These are phyloP conservation scores for Nasonia longicornis DNA, from an alignment of 1,140 invertebrate species.

Conservation along the genomic window DNA sequence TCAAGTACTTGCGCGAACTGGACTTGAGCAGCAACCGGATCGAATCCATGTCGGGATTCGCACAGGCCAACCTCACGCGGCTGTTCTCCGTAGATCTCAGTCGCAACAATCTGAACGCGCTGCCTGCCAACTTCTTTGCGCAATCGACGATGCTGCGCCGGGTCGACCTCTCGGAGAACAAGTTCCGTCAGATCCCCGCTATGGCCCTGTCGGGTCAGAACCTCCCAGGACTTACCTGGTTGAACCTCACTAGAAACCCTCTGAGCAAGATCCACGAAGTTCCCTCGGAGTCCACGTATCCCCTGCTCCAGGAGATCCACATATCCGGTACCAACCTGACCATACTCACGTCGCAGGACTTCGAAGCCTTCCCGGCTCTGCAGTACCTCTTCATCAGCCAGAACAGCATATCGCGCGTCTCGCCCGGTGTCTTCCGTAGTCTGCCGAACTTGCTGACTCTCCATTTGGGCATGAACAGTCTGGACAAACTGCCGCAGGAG, in stretches of 20 bases:
- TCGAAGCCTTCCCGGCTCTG: slow-evolving; percentile 86
- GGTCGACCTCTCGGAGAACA: slow-evolving; percentile 85
- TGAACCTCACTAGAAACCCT: slow-evolving; percentile 88
- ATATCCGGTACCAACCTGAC: slow-evolving; percentile 86
- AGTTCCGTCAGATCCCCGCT: slow-evolving; percentile 85
- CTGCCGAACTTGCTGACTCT: slow-evolving; percentile 82
- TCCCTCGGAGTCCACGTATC: slow-evolving; percentile 74
- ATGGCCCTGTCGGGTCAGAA: slow-evolving; percentile 81
- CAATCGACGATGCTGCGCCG: slow-evolving; percentile 78
- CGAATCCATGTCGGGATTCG: slow-evolving; percentile 81
- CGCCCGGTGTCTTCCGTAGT: slow-evolving; percentile 85
- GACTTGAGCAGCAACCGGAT: slow-evolving; percentile 83
- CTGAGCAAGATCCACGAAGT: slow-evolving; percentile 78
- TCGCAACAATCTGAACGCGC: slow-evolving; percentile 78
- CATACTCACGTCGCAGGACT: slow-evolving; percentile 88
- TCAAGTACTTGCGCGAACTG: slow-evolving; percentile 80
- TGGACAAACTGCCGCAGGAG: slow-evolving; percentile 88
- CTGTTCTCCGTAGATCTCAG: slow-evolving; percentile 81
- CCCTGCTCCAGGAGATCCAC: slow-evolving; percentile 83
- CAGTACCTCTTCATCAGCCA: slow-evolving; percentile 79
- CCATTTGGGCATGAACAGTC: slow-evolving; percentile 85
- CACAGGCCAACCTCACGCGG: slow-evolving; percentile 79
- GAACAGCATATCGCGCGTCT: slow-evolving; percentile 84
- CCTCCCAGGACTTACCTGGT: slow-evolving; percentile 77
- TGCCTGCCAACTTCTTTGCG: slow-evolving; percentile 85